Evolutionary conservation across 2,113 vertebrate species (phyloP).

Genomic region (Caretta caretta): DNA sequence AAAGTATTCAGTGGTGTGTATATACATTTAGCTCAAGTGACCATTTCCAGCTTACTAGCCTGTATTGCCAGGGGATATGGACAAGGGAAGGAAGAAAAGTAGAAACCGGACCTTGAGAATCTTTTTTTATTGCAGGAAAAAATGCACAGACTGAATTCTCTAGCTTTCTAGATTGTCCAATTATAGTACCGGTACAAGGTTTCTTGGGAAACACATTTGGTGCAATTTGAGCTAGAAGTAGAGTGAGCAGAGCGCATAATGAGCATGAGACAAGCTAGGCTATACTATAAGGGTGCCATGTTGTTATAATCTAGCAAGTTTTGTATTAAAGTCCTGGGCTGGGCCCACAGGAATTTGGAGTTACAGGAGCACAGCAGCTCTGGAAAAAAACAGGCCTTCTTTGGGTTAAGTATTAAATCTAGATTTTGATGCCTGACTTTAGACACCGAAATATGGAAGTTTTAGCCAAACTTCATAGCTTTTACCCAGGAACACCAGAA

Average conservation of each 20-base stretch:
- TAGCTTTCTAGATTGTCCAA: neutral
- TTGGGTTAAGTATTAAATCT: neutral
- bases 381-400: neutral
- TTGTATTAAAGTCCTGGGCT: neutral
- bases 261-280: neutral
- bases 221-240: neutral
- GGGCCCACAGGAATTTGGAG: accelerated
- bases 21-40: neutral
- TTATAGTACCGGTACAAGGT: neutral
- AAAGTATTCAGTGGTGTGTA: neutral
- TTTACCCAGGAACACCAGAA: neutral
- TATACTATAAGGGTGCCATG: neutral
- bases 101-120: neutral
- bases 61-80: neutral
- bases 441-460: accelerated
- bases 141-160: accelerated
- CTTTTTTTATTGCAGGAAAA: neutral
- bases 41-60: neutral
- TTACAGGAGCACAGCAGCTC: accelerated
- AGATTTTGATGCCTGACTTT: neutral
- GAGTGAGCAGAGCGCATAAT: neutral
- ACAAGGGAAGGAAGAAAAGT: too few relatives aligned
- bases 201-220: neutral
- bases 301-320: neutral
- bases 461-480: neutral